Conservation (phyloP, 2,113 vertebrate species). For the Alouatta palliata region DNA sequence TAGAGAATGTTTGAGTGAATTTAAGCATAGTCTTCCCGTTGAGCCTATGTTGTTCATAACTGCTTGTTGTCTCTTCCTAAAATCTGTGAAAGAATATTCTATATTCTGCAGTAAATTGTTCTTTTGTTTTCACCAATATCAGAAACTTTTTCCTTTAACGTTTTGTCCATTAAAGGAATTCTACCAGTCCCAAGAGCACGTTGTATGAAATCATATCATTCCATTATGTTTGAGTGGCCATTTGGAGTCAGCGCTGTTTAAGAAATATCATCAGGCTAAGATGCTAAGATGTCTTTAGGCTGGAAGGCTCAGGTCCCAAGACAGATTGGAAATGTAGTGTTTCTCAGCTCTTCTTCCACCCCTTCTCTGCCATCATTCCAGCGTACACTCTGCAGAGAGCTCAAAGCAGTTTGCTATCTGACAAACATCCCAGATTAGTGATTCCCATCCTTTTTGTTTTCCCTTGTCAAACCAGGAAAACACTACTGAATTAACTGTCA, state of each 20-base stretch:
- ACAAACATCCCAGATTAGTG: background rate
- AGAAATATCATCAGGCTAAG: background rate
- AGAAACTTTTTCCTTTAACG: background rate
- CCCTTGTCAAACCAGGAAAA: background rate
- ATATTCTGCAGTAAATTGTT: background rate
- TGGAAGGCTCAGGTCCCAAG: background rate
- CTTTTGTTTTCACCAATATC: conserved; percentile 36
- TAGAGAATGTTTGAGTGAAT: background rate
- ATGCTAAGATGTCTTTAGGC: background rate
- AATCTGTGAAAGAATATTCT: conserved; percentile 5
- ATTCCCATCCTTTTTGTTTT: background rate
- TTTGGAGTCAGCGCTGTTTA: conserved; percentile 6
- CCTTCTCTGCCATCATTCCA: background rate
- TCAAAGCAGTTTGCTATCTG: background rate
- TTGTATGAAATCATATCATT: conserved; percentile 1
- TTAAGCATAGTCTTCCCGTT: background rate
- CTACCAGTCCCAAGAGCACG: background rate
- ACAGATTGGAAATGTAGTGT: background rate
- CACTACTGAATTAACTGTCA: background rate
- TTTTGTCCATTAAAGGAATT: conserved; percentile 46
- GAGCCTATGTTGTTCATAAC: background rate
- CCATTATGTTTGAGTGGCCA: conserved; percentile 12
- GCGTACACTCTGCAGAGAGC: background rate
- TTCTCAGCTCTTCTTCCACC: background rate
- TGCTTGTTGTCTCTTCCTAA: background rate